Percentiles rank a stretch among this genome's conserved stretches.
Evolutionary conservation across 2,888 invertebrate species (phyloP).

Genomic region (Stenolophus ochropezus): DNA sequence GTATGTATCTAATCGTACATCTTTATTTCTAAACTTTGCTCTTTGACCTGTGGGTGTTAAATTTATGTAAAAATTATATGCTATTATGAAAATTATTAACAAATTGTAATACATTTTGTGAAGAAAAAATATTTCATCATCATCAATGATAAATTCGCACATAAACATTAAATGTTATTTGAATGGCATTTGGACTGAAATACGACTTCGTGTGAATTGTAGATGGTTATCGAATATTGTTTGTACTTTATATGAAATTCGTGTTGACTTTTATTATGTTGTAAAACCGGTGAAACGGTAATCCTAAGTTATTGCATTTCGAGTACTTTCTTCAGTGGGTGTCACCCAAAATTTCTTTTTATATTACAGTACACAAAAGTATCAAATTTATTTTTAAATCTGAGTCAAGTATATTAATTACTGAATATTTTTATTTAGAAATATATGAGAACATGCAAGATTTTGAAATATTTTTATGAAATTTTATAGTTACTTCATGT

Average conservation of each 20-base stretch:
- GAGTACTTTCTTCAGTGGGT: not conserved
- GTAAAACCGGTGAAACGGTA: not conserved
- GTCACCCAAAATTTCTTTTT: too few species aligned
- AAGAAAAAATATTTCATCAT: conserved; percentile 15
- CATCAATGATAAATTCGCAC: not conserved
- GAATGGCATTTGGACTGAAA: not conserved
- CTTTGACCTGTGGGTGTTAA: not conserved
- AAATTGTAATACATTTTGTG: not conserved
- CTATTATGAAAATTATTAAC: not conserved
- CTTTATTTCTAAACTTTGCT: not conserved
- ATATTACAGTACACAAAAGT: too few species aligned
- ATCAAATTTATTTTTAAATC: too few species aligned
- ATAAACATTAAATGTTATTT: not conserved
- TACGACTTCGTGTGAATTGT: not conserved
- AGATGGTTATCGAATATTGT: not conserved
- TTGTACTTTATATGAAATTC: not conserved
- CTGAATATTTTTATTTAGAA: too few species aligned
- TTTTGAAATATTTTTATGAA: too few species aligned
- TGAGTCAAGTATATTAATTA: too few species aligned
- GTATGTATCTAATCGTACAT: too few species aligned
- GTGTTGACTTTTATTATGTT: not conserved
- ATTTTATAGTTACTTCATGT: too few species aligned
- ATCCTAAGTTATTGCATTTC: not conserved
- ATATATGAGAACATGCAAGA: too few species aligned
- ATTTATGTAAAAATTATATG: not conserved